Evolutionary conservation across 2,888 invertebrate species (phyloP).

Genomic region (Pammene fasciana): DNA sequence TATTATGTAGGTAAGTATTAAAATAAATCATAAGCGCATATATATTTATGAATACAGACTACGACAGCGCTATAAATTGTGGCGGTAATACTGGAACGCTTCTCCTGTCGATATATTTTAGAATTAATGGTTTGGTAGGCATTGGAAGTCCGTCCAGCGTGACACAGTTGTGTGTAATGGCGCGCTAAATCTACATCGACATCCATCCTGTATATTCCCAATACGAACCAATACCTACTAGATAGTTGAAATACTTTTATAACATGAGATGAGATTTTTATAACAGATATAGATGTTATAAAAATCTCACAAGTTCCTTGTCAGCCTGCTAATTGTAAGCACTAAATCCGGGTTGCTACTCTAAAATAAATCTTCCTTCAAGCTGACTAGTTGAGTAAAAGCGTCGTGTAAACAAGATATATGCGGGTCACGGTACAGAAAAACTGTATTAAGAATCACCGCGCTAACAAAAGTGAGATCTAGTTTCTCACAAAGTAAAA

Average conservation of each 20-base stretch:
- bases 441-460: conserved; percentile 8
- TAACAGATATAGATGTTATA: no score
- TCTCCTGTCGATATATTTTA: conserved; percentile 24
- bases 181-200: conserved; percentile 33
- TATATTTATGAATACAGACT: conserved; percentile 24
- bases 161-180: conserved; percentile 39
- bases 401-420: conserved; percentile 29
- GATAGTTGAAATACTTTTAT: background rate
- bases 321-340: conserved; percentile 14
- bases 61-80: conserved; percentile 20
- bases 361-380: conserved; percentile 29
- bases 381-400: conserved; percentile 34
- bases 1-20: background rate
- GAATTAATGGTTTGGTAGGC: conserved; percentile 25
- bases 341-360: conserved; percentile 8
- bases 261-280: no score
- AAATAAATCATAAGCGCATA: conserved; percentile 31
- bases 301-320: background rate
- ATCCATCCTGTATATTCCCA: conserved; percentile 25
- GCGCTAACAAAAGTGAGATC: background rate
- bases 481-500: background rate
- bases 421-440: conserved; percentile 18
- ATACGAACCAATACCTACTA: background rate
- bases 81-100: conserved; percentile 10
- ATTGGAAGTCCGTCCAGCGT: conserved; percentile 22